Evolutionary conservation across 2,797 vertebrate species (phyloP).

Genomic region (Enteromius unitaeniatus): DNA sequence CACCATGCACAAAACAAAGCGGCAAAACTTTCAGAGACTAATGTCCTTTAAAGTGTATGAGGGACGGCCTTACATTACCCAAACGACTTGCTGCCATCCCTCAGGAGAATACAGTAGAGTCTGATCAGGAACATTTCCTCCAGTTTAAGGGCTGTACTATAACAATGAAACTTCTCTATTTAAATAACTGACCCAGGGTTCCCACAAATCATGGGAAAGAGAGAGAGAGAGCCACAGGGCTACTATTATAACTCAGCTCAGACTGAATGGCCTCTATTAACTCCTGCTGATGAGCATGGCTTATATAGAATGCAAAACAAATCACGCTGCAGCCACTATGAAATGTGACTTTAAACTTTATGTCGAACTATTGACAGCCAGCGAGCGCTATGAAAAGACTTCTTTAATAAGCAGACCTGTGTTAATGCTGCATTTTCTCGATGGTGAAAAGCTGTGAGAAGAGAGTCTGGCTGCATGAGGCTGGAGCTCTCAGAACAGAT

Average conservation of each 20-base stretch:
- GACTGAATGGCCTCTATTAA: conserved; percentile 56
- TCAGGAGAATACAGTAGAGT: conserved; percentile 26
- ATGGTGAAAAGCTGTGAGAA: neutral
- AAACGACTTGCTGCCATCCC: neutral
- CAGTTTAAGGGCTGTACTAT: conserved; percentile 27
- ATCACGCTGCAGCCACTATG: neutral
- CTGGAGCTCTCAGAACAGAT: conserved; percentile 29
- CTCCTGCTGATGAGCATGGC: conserved; percentile 46
- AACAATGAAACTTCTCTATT: conserved; percentile 40
- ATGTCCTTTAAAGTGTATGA: conserved; percentile 38
- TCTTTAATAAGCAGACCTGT: neutral
- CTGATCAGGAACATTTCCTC: conserved; percentile 18
- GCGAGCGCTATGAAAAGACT: neutral
- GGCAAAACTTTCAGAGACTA: conserved; percentile 28
- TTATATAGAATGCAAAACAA: conserved; percentile 51
- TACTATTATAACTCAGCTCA: conserved; percentile 43
- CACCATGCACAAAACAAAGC: neutral
- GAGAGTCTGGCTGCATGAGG: conserved; percentile 7
- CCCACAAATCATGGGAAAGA: neutral
- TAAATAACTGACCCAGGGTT: conserved; percentile 20
- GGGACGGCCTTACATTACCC: conserved; percentile 11
- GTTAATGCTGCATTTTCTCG: conserved; percentile 8
- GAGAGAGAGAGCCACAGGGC: conserved; percentile 37
- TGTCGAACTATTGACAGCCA: neutral
- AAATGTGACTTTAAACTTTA: conserved; percentile 30